Percentiles rank a stretch among this genome's conserved stretches.
phyloP scores from a whole-genome alignment of 2,888 invertebrate genomes.

The Eupithecia dodoneata region DNA sequence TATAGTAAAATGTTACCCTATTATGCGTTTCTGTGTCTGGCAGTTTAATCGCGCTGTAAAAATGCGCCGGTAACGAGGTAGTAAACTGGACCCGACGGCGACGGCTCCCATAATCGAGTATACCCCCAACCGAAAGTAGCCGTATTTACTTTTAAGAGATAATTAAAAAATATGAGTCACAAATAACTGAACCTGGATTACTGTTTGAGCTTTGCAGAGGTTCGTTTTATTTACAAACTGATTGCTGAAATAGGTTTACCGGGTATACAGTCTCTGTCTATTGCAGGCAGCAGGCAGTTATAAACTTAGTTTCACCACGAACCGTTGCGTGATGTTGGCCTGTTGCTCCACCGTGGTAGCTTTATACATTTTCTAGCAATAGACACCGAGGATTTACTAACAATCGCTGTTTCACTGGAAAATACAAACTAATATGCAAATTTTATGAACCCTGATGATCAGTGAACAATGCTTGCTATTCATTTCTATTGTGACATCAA shows the following conservation, averaged over 20 bases:
- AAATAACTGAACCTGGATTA: neutral
- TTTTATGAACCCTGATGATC: neutral
- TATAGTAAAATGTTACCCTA: constrained; percentile 74
- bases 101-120: constrained; percentile 56
- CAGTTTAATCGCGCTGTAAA: constrained; percentile 78
- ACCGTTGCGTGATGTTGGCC: constrained; percentile 25
- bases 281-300: constrained; percentile 7
- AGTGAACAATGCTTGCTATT: neutral
- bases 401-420: neutral
- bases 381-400: constrained; percentile 2
- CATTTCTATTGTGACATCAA: neutral
- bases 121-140: constrained; percentile 9
- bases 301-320: constrained; percentile 19
- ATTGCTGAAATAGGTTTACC: constrained; percentile 18
- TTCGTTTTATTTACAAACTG: neutral
- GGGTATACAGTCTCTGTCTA: constrained; percentile 5
- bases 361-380: constrained; percentile 16
- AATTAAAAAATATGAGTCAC: constrained; percentile 3
- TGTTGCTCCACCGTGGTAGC: constrained; percentile 27
- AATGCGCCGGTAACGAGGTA: constrained; percentile 76
- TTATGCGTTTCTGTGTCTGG: constrained; percentile 68
- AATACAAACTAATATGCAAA: neutral
- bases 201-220: neutral
- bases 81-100: constrained; percentile 65
- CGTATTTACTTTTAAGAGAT: constrained; percentile 6